A percentile compares a stretch with the other conserved stretches of the same genome.
phyloP scores from a whole-genome alignment of 2,888 invertebrate genomes.

The Corbicula japonica region DNA sequence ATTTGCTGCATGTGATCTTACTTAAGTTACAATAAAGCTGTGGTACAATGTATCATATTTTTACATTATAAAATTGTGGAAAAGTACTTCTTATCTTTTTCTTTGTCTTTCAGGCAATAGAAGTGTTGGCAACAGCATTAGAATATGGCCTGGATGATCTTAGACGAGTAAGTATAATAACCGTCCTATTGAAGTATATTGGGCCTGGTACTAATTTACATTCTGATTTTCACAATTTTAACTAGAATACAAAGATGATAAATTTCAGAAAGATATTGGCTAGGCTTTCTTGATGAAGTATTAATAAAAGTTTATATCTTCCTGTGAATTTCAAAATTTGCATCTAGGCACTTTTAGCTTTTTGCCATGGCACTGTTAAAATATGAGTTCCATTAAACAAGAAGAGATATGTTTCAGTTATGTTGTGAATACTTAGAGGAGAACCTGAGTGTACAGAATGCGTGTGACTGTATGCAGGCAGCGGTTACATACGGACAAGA shows the following conservation, averaged over 20 bases:
- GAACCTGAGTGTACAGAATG: slow-evolving; percentile 80
- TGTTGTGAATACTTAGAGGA: slow-evolving; percentile 81
- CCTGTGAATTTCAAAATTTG: neutral
- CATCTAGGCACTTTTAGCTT: neutral
- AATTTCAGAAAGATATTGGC: neutral
- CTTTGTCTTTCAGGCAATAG: slow-evolving; percentile 79
- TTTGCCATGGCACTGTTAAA: neutral
- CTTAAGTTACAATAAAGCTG: too few relatives aligned
- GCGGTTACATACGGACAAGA: slow-evolving; percentile 83
- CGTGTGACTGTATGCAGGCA: slow-evolving; percentile 84
- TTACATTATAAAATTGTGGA: too few relatives aligned
- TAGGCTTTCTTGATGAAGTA: neutral
- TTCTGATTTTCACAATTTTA: too few relatives aligned
- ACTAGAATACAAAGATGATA: too few relatives aligned
- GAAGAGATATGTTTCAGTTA: slow-evolving; percentile 76
- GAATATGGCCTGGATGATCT: slow-evolving; percentile 86
- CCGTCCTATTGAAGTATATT: too few relatives aligned
- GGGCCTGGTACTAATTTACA: too few relatives aligned
- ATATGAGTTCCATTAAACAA: neutral
- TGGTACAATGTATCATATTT: too few relatives aligned
- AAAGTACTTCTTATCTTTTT: too few relatives aligned
- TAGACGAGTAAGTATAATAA: slow-evolving; percentile 73
- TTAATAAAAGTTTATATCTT: neutral
- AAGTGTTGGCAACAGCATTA: slow-evolving; percentile 82
- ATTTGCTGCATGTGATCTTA: too few relatives aligned